phyloP scores from a whole-genome alignment of 2,797 vertebrate genomes.

The Microctenopoma stevenorrisi region DNA sequence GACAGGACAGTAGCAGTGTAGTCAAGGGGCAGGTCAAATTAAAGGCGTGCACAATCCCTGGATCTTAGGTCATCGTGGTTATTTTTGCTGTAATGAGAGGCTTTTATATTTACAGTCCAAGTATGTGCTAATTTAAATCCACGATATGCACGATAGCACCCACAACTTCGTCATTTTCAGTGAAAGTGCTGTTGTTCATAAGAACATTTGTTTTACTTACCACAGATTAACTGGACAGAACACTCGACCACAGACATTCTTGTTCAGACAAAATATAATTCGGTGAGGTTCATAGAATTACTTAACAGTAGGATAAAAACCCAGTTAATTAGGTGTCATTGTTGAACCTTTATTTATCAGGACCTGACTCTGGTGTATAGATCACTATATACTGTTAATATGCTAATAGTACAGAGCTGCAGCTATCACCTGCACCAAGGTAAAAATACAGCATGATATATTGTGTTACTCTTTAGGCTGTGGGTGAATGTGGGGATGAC shows the following conservation, averaged over 20 bases:
- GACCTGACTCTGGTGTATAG: no score
- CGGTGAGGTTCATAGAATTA: neutral
- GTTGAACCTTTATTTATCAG: neutral
- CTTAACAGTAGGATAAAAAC: neutral
- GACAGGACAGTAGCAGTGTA: neutral
- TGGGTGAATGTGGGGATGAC: no score
- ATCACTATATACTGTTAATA: neutral
- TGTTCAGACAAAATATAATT: neutral
- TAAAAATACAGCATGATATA: neutral
- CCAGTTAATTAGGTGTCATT: neutral
- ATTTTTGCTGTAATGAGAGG: neutral
- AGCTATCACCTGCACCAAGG: neutral
- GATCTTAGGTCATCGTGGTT: neutral
- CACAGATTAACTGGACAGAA: neutral
- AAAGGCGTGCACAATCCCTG: neutral
- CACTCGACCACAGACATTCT: neutral
- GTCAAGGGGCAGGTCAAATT: neutral
- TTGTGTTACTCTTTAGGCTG: no score
- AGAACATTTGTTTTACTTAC: neutral
- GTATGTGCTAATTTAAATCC: neutral
- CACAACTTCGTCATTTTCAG: neutral
- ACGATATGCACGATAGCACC: neutral
- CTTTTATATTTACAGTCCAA: neutral
- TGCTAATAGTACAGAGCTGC: no score
- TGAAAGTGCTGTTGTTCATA: neutral